Evolutionary conservation across 2,113 vertebrate genomes (phyloP).

Genomic region (Mixornis gularis): DNA sequence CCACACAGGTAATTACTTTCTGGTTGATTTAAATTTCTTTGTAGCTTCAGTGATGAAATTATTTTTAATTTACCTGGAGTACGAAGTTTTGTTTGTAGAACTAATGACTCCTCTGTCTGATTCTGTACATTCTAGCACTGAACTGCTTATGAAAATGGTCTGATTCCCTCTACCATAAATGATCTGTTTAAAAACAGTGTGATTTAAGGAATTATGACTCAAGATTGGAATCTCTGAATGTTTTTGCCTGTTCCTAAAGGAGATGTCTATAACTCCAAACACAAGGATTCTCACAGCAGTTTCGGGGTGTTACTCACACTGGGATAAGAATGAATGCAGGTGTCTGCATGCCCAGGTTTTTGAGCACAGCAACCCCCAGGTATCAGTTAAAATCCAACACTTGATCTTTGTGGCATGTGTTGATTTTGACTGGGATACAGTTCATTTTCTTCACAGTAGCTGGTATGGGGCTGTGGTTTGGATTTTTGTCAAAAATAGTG

Average conservation of each 20-base stretch:
- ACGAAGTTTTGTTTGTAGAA: not conserved
- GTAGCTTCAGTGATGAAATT: not conserved
- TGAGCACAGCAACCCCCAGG: accelerated
- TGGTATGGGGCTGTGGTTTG: not conserved
- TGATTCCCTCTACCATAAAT: not conserved
- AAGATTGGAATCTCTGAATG: not conserved
- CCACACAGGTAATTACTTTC: slow-evolving; percentile 14
- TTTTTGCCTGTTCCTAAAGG: not conserved
- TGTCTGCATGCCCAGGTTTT: not conserved
- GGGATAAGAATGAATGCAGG: not conserved
- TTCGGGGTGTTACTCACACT: not conserved
- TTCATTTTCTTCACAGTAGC: not conserved
- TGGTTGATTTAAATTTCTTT: slow-evolving; percentile 43
- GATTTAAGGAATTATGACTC: not conserved
- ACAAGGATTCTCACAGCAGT: not conserved
- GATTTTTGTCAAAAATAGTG: not conserved
- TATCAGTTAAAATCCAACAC: not conserved
- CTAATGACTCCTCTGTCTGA: not conserved
- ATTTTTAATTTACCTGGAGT: not conserved
- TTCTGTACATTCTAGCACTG: not conserved
- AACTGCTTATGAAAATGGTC: not conserved
- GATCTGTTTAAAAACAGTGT: not conserved
- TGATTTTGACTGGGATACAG: not conserved
- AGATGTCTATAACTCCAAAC: not conserved
- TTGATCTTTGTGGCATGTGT: not conserved